phyloP scores from a whole-genome alignment of 2,797 vertebrate species.

The Platyrinchus mystaceus region DNA sequence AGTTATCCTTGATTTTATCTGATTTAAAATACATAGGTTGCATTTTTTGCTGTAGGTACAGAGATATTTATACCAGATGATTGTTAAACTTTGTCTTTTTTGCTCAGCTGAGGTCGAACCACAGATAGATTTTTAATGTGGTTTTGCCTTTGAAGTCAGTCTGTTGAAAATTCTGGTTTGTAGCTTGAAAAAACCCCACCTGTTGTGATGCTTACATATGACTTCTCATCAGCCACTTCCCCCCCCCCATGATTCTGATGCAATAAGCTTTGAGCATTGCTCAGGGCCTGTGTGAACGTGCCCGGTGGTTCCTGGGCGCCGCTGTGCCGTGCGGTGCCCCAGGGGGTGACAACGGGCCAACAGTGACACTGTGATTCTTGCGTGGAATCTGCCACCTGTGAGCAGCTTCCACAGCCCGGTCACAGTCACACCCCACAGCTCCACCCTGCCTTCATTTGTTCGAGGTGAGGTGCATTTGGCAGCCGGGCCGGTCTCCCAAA shows the following conservation, averaged over 20 bases:
- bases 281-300: neutral
- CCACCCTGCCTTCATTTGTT: rapidly evolving
- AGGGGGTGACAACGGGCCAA: constrained; percentile 62
- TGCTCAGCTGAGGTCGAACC: neutral
- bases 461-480: rapidly evolving
- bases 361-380: constrained; percentile 70
- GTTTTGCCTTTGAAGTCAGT: neutral
- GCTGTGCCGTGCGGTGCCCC: constrained; percentile 57
- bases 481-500: neutral
- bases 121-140: neutral
- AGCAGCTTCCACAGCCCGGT: constrained; percentile 73
- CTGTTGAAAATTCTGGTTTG: neutral
- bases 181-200: neutral
- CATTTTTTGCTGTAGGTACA: neutral
- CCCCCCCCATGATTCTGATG: neutral
- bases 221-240: neutral
- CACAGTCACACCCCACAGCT: constrained; percentile 50
- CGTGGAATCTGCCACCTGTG: constrained; percentile 56
- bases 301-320: constrained; percentile 76
- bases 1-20: neutral
- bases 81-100: neutral
- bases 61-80: neutral
- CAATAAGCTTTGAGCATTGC: rapidly evolving
- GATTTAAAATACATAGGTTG: neutral
- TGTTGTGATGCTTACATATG: neutral